phyloP scores from a whole-genome alignment of 2,888 invertebrate genomes.

The Lacanobia oleracea region DNA sequence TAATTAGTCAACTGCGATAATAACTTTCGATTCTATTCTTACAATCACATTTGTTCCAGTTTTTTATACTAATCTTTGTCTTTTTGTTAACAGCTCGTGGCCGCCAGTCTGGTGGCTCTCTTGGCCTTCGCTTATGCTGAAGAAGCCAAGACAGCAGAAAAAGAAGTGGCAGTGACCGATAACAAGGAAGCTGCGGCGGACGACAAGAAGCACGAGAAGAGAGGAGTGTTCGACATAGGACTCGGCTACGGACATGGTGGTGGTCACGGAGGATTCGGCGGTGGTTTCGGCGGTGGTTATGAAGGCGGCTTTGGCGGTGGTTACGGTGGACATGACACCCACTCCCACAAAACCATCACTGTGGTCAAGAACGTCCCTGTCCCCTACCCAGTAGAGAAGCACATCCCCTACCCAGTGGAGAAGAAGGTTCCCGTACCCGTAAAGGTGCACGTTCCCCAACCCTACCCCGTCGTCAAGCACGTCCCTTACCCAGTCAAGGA shows the following conservation, averaged over 20 bases:
- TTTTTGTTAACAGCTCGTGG: slow-evolving; percentile 86
- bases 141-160: slow-evolving; percentile 90
- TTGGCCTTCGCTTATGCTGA: slow-evolving; percentile 91
- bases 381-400: slow-evolving; percentile 94
- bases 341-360: slow-evolving; percentile 92
- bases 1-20: slow-evolving; percentile 76
- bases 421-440: slow-evolving; percentile 91
- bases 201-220: slow-evolving; percentile 94
- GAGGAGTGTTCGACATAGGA: slow-evolving; percentile 92
- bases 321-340: slow-evolving; percentile 84
- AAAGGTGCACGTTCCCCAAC: slow-evolving; percentile 92
- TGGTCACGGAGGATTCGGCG: slow-evolving; percentile 48
- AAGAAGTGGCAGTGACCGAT: slow-evolving; percentile 90
- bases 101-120: slow-evolving; percentile 92
- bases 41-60: slow-evolving; percentile 70
- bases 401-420: slow-evolving; percentile 92
- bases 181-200: slow-evolving; percentile 89
- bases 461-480: slow-evolving; percentile 92
- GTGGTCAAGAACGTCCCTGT: slow-evolving; percentile 94
- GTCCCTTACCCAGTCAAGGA: slow-evolving; percentile 93
- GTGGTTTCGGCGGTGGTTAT: slow-evolving; percentile 60
- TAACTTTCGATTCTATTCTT: slow-evolving; percentile 72
- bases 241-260: slow-evolving; percentile 86
- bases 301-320: slow-evolving; percentile 72
- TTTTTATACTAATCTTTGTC: slow-evolving; percentile 58